Evolutionary conservation across 2,113 vertebrate species (phyloP).

Genomic region (Neogobius melanostomus): DNA sequence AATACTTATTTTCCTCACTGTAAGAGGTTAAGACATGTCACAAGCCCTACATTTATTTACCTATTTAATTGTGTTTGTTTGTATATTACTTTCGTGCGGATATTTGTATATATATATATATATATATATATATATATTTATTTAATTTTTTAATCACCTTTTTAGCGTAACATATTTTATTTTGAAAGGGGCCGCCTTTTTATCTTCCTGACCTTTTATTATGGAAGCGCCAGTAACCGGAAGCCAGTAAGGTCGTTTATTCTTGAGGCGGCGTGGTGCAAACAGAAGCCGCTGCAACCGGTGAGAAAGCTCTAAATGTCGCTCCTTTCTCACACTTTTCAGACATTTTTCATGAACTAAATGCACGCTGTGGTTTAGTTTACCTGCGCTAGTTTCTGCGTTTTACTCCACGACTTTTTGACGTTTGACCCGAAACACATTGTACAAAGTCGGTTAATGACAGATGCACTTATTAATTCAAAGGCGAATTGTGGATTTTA

Average conservation of each 20-base stretch:
- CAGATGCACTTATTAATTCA: background rate
- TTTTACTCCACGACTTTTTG: background rate
- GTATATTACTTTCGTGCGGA: too few relatives aligned
- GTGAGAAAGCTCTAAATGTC: background rate
- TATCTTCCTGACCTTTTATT: background rate
- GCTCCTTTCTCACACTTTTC: background rate
- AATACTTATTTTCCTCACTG: too few relatives aligned
- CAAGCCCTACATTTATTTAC: too few relatives aligned
- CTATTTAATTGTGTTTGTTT: too few relatives aligned
- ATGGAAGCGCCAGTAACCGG: background rate
- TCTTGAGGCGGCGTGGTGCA: background rate
- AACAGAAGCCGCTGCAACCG: conserved; percentile 2
- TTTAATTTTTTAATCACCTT: background rate
- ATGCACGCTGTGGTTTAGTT: too few relatives aligned
- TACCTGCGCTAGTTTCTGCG: background rate
- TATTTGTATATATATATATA: too few relatives aligned
- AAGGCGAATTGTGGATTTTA: background rate
- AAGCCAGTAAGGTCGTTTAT: background rate
- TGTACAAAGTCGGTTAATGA: background rate
- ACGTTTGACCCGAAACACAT: too few relatives aligned
- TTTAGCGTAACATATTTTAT: background rate
- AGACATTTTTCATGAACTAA: too few relatives aligned
- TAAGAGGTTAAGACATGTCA: too few relatives aligned
- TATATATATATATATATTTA: too few relatives aligned
- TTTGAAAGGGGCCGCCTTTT: background rate